A percentile compares a stretch with the other conserved stretches of the same genome.
Conservation (phyloP, 2,797 vertebrate species). For the Cyprinella venusta region DNA sequence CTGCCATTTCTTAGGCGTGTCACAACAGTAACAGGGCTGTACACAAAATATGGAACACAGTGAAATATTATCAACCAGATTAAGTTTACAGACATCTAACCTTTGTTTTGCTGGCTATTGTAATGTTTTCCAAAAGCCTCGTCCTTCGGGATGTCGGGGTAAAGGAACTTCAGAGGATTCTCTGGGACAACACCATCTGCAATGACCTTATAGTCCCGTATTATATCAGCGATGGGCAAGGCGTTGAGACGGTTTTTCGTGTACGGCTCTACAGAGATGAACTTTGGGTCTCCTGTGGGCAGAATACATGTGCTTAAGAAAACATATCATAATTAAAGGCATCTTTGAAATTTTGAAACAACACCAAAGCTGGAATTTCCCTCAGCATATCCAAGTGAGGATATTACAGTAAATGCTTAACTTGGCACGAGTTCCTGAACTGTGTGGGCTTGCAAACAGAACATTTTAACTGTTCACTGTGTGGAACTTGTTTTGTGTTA, state of each 20-base stretch:
- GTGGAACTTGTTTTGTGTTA: background rate
- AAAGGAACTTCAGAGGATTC: slow-evolving; percentile 95
- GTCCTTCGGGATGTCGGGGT: slow-evolving; percentile 94
- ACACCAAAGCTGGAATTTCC: slow-evolving; percentile 11
- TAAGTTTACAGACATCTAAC: slow-evolving; percentile 62
- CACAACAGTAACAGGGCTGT: no score
- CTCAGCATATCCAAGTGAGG: background rate
- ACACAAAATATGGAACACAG: background rate
- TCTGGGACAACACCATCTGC: slow-evolving; percentile 90
- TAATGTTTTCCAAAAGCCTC: slow-evolving; percentile 95
- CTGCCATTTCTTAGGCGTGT: background rate
- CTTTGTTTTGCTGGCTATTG: slow-evolving; percentile 92
- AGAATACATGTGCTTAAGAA: background rate
- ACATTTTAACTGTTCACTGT: background rate
- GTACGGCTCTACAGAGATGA: slow-evolving; percentile 97
- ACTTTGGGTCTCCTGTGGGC: slow-evolving; percentile 85
- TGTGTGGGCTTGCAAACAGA: background rate
- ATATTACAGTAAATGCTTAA: background rate
- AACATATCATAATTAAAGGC: background rate
- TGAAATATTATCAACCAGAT: background rate
- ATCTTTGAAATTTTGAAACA: slow-evolving; percentile 10
- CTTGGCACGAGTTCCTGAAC: background rate
- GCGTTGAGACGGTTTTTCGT: slow-evolving; percentile 91
- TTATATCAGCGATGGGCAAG: slow-evolving; percentile 92
- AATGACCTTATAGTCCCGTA: slow-evolving; percentile 96